These are phyloP conservation scores for Cardiocondyla obscurior DNA, from an alignment of 1,140 invertebrate species.

Conservation along the genomic window DNA sequence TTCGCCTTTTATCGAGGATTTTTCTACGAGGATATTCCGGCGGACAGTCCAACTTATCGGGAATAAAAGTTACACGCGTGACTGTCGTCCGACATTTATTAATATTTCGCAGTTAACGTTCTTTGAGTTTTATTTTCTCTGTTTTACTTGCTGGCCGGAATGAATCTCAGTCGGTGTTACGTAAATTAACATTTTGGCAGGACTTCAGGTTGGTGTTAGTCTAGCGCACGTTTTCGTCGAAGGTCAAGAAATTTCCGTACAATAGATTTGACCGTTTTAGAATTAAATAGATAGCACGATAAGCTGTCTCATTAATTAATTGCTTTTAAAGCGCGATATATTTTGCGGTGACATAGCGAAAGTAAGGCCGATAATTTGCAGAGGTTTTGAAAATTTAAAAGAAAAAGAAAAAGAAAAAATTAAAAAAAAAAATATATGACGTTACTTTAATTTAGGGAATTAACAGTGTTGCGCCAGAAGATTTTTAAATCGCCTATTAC, in stretches of 20 bases:
- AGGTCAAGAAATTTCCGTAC: conserved; percentile 31
- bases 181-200: conserved; percentile 62
- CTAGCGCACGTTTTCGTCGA: conserved; percentile 37
- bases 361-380: not conserved
- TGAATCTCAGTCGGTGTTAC: conserved; percentile 46
- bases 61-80: not conserved
- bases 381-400: too few relatives aligned
- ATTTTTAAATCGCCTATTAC: not conserved
- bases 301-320: not conserved
- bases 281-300: not conserved
- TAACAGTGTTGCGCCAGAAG: not conserved
- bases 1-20: not conserved
- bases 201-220: conserved; percentile 38
- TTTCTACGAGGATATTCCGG: not conserved
- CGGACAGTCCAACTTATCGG: not conserved
- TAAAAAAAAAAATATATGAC: too few relatives aligned
- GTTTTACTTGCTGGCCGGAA: conserved; percentile 8
- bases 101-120: not conserved
- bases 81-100: not conserved
- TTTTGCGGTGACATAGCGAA: not conserved
- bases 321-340: not conserved
- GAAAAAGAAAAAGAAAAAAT: too few relatives aligned
- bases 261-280: conserved; percentile 21
- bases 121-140: not conserved
- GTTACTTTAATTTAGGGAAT: not conserved